Conservation (phyloP, 2,113 vertebrate species). For the Grantiella picta region DNA sequence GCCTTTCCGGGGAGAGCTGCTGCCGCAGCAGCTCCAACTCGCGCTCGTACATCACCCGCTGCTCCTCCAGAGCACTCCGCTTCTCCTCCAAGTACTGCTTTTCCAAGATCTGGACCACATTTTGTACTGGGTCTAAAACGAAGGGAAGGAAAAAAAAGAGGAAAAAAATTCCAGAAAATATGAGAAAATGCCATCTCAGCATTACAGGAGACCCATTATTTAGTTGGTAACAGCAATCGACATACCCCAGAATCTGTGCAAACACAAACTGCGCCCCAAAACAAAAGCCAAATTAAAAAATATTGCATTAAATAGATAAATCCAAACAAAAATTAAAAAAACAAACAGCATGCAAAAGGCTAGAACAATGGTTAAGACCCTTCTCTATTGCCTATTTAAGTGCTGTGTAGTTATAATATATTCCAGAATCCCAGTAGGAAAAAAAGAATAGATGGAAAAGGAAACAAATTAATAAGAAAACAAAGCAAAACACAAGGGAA, state of each 20-base stretch:
- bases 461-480: not conserved
- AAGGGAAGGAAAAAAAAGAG: fast-evolving
- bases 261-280: not conserved
- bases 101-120: slow-evolving; percentile 92
- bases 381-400: not conserved
- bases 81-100: slow-evolving; percentile 97
- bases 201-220: not conserved
- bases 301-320: not conserved
- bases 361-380: not conserved
- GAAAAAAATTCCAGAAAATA: not conserved
- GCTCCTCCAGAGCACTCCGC: slow-evolving; percentile 90
- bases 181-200: not conserved
- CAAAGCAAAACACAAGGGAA: not conserved
- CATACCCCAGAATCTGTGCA: not conserved
- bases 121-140: slow-evolving; percentile 90
- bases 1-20: slow-evolving; percentile 90
- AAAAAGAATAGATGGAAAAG: not conserved
- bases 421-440: not conserved
- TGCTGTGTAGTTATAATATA: not conserved
- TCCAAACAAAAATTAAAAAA: not conserved
- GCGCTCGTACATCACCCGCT: slow-evolving; percentile 93
- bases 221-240: not conserved
- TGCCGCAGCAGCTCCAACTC: slow-evolving; percentile 92
- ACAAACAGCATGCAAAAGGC: not conserved
- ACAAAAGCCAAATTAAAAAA: not conserved